Base-by-base conservation (phyloP, 2,888 invertebrate genomes). In the Xestia c-nigrum region DNA sequence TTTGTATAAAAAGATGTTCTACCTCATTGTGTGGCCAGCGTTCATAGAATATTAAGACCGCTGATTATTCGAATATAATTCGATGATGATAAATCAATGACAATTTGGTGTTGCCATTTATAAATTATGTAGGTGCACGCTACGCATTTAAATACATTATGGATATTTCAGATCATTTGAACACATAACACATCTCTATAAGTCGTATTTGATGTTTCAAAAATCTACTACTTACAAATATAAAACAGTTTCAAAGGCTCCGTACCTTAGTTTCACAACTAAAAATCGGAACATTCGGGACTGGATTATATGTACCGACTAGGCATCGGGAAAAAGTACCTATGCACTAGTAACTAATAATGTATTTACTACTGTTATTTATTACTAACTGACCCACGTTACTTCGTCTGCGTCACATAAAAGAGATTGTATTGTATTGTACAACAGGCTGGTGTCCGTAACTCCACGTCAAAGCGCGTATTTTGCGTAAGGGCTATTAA, bases 21-120 rank as follows among this genome's bases (percentile, higher is more conserved):
- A 40, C 5, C 31, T 78, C 14, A 71, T 78, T 78, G 78, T 47
- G 59, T 52, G 59, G 59, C n/a, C 57, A 66, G 40, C 14, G 67
- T 55, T 21, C 4, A 38, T 1, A 52, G 68, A 72, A 81, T 76
- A 66, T 63, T 55, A 76, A 81, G 5, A 12, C 19, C 5, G 2
- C 55, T 66, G 55, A 69, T 76, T 72, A 72, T 55, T 64, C 14
- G 38, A 57, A 66, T 65, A 16, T 19, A 50, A 64, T 68, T 67
- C 74, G 9, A 47, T 31, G 43, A 57, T 46, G 50, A 52, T 70
- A 73, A 66, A 70, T 76, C 72, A 76, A 50, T 1, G 61, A 43
- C 55, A 61, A 57, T 70, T 72, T 50, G 55, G 43, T 57, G 52
- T 57, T 61, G 66, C 40, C 63, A 50, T 69, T 38, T 50, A 70